Conservation (phyloP, 1,140 invertebrate genomes). For the Scaptodrosophila lebanonensis region DNA sequence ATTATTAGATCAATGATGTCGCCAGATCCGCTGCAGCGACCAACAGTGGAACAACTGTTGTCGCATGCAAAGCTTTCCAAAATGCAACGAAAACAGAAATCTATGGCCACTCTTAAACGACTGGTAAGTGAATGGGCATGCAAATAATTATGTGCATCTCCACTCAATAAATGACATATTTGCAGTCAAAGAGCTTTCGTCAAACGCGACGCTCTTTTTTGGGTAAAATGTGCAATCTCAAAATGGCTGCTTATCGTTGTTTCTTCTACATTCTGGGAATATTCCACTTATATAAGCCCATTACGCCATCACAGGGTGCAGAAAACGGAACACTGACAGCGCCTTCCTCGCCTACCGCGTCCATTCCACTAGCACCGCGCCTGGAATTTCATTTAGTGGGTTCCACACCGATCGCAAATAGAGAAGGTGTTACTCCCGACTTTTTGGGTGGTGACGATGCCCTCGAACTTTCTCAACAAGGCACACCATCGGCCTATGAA, state of each 20-base stretch:
- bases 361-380: constrained; percentile 9
- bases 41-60: constrained; percentile 79
- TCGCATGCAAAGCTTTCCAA: constrained; percentile 48
- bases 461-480: constrained; percentile 51
- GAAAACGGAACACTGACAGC: constrained; percentile 1
- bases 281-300: constrained; percentile 39
- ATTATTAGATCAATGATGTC: constrained; percentile 81
- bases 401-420: constrained; percentile 59
- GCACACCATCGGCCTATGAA: constrained; percentile 27
- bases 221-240: constrained; percentile 70
- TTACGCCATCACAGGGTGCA: constrained; percentile 5
- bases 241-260: constrained; percentile 43
- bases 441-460: constrained; percentile 46
- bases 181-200: constrained; percentile 52
- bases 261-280: constrained; percentile 53
- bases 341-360: constrained; percentile 28
- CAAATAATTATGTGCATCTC: background rate
- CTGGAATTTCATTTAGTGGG: constrained; percentile 46
- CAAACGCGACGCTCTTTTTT: constrained; percentile 50
- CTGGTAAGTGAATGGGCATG: constrained; percentile 24
- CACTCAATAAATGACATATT: background rate
- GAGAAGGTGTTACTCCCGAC: constrained; percentile 47
- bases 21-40: constrained; percentile 78
- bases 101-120: constrained; percentile 43
- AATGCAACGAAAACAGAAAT: constrained; percentile 52